Base-by-base conservation (phyloP, 1,140 invertebrate genomes). In the Linepithema humile region DNA sequence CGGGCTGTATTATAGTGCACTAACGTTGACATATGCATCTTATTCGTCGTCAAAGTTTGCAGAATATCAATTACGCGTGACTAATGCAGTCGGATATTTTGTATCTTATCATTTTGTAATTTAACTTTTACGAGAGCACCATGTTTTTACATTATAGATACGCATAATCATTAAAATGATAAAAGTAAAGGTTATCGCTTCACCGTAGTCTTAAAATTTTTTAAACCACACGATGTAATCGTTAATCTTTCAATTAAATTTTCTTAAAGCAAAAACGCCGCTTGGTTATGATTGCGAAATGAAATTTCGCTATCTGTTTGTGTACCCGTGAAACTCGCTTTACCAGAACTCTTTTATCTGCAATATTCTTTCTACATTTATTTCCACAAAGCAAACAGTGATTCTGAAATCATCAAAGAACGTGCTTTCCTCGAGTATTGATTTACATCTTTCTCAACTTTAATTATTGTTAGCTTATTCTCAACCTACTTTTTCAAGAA, bases 11-110 rank as follows among this genome's bases (percentile, higher is more conserved):
- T 64, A 48, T n/a, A 69, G 48, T 12, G 15, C n/a, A 10, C 35
- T 20, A 78, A 78, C 32, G 60, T 78, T 78, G 62, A 78, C 62
- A 40, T 55, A 69, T 65, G 38, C 17, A 26, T 26, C 64, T 67
- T 40, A 26, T 35, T 67, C 64, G 23, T 78, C 23, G 48, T 50
- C 23, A 23, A 67, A 69, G 10, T 78, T 55, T 6, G 45, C 17
- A 23, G 2, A 17, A 2, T 15, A n/a, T n/a, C n/a, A n/a, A n/a
- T n/a, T n/a, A 26, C 12, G 0, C 38, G 20, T 26, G 62, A 78
- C 55, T 69, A 55, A 78, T 55, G 35, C 9, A 15, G 15, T 53
- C 23, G 32, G 9, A 55, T 5, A n/a, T 64, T 4, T 26, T 15
- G 20, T 26, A 53, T 20, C 29, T 53, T 20, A 23, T 29, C 23